Base-by-base conservation (phyloP, 2,888 invertebrate species). In the Shargacucullia verbasci region DNA sequence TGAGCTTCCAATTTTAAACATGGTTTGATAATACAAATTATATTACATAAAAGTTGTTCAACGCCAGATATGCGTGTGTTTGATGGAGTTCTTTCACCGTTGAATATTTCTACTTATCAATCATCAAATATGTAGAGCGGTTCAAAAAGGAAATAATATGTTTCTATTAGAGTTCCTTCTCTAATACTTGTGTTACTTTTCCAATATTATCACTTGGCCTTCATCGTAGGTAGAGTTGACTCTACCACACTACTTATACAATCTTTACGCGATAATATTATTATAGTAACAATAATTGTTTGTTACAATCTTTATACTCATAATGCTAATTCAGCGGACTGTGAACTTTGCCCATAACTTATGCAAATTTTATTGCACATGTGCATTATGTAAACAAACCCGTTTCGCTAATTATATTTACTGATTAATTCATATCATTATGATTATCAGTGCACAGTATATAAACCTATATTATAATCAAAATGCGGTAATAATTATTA, bases 361-460 rank as follows among this genome's bases (percentile, higher is more conserved):
- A 59, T 67, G 39, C 49, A 67, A 59, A 67, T 72, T 67, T 67
- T 50, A 55, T 70, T 71, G 54, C 54, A 66, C 41, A 71, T 38
- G 38, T 66, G 48, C 43, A 50, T 71, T 53, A 66, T 67, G 60
- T 66, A 71, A 66, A 71, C 67, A 66, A 71, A 47, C 45, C 34
- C 34, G 71, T 46, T 67, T 66, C 35, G 48, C 67, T 71, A 66
- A 71, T 71, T 66, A 50, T 59, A 67, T 67, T 70, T 66, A 71
- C 60, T 49, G 52, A 46, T 48, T 70, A 65, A 70, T 70, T 70
- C 48, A 64, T 49, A 56, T 41, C 55, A 63, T 37, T 64, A 35
- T 2, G 8, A 29, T 4, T 1, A 29, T 29, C 2, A 6, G 2
- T 20, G 55, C 64, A 65, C 55, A 65, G 64, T 40, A 56, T 39